These are phyloP conservation scores for Parazoanthus atlanticus DNA, from an alignment of 92 coral and sea anemone genomes.

Conservation along the genomic window DNA sequence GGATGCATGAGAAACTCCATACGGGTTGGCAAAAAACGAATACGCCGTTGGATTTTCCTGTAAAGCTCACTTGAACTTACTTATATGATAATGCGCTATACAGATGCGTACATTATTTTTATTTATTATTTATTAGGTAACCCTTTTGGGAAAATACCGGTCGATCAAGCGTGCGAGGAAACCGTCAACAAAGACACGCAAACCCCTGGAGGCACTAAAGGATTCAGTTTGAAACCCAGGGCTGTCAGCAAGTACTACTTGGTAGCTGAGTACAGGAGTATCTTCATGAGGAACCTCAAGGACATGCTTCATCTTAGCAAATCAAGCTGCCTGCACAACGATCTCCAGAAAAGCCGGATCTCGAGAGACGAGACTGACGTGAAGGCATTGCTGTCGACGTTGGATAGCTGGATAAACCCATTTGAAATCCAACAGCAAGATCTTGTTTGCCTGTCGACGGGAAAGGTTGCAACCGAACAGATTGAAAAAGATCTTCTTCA, in stretches of 20 bases:
- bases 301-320: constrained; percentile 42
- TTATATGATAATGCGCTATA: constrained; percentile 2
- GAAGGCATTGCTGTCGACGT: not conserved
- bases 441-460: too few species aligned
- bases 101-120: constrained; percentile 17
- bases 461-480: too few species aligned
- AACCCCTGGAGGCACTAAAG: not conserved
- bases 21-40: too few species aligned
- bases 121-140: not conserved
- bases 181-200: too few species aligned
- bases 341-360: constrained; percentile 10
- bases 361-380: not conserved
- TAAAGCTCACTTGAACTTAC: not conserved
- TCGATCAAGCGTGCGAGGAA: not conserved
- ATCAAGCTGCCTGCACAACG: constrained; percentile 18
- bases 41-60: too few species aligned
- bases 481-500: not conserved
- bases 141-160: not conserved
- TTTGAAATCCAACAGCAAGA: constrained; percentile 3
- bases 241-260: constrained; percentile 52
- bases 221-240: constrained; percentile 29
- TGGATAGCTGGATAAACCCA: constrained; percentile 1
- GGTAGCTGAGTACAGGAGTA: constrained; percentile 51
- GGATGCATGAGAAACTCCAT: too few species aligned
- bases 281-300: constrained; percentile 38